Evolutionary conservation across 2,797 vertebrate genomes (phyloP).

Genomic region (Peromyscus aztecus): DNA sequence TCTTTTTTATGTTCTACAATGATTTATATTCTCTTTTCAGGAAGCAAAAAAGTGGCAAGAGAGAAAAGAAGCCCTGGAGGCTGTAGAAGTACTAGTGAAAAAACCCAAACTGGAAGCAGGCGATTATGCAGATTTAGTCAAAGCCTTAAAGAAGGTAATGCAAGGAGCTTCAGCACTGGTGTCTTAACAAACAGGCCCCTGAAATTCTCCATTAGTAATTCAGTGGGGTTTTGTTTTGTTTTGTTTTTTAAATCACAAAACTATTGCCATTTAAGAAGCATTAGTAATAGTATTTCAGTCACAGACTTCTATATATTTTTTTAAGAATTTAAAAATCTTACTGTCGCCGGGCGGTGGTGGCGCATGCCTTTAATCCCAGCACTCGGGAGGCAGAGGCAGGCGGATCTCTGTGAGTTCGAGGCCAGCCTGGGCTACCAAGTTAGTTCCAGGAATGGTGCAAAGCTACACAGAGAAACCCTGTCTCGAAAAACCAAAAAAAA

Average conservation of each 20-base stretch:
- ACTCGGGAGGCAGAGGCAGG: too few species aligned
- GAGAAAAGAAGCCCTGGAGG: slow-evolving; percentile 97
- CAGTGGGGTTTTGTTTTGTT: neutral
- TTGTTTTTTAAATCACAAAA: neutral
- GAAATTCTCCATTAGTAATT: neutral
- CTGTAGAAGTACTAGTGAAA: slow-evolving; percentile 93
- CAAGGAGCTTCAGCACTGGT: neutral
- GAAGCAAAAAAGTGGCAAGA: slow-evolving; percentile 99
- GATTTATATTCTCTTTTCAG: slow-evolving; percentile 86
- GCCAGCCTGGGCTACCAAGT: too few species aligned
- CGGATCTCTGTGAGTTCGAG: too few species aligned
- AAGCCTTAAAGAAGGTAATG: slow-evolving; percentile 96
- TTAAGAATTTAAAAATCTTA: slow-evolving; percentile 12
- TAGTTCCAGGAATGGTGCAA: too few species aligned
- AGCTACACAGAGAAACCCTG: too few species aligned
- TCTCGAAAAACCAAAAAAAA: too few species aligned
- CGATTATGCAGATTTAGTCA: slow-evolving; percentile 96
- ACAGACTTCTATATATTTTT: neutral
- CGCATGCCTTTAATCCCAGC: too few species aligned
- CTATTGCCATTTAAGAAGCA: slow-evolving; percentile 20
- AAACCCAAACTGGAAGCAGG: slow-evolving; percentile 97
- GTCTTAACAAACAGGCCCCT: neutral
- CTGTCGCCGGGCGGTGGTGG: too few species aligned
- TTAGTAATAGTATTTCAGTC: slow-evolving; percentile 42
- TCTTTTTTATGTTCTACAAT: slow-evolving; percentile 55